Conservation (phyloP, 92 coral and sea anemone genomes). For the Heteractis magnifica region DNA sequence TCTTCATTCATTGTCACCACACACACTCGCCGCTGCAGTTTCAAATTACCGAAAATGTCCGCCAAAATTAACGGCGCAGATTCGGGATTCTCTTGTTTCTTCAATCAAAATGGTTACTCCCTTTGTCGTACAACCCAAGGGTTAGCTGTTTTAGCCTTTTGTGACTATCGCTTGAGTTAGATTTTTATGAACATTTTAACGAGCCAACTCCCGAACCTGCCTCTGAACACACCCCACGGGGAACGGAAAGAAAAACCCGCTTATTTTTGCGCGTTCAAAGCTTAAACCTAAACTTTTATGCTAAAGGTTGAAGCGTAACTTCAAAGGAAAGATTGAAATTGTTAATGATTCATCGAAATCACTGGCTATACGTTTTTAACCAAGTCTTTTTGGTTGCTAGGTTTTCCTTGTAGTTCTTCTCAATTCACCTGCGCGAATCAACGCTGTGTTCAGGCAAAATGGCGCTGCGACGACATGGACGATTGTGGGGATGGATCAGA, state of each 20-base stretch:
- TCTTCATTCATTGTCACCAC: neutral
- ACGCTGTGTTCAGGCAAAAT: slow-evolving; percentile 62
- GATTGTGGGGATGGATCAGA: slow-evolving; percentile 90
- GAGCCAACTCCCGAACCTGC: slow-evolving; percentile 39
- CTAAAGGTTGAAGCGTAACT: neutral
- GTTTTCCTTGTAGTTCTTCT: slow-evolving; percentile 44
- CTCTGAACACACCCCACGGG: slow-evolving; percentile 43
- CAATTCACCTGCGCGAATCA: slow-evolving; percentile 59
- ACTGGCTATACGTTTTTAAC: neutral
- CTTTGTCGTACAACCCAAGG: neutral
- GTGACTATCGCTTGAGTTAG: neutral
- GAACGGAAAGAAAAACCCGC: neutral
- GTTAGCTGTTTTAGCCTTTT: neutral
- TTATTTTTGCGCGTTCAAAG: neutral
- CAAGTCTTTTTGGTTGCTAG: slow-evolving; percentile 37
- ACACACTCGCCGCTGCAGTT: slow-evolving; percentile 1
- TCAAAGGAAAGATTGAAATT: neutral
- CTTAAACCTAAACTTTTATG: neutral
- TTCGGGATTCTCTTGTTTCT: neutral
- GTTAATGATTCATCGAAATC: neutral
- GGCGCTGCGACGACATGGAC: slow-evolving; percentile 80
- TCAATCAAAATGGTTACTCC: neutral
- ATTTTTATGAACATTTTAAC: slow-evolving; percentile 29
- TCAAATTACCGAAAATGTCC: slow-evolving; percentile 34
- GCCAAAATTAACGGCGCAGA: slow-evolving; percentile 20